Base-by-base conservation (phyloP, 2,797 vertebrate genomes). In the Iguana delicatissima region DNA sequence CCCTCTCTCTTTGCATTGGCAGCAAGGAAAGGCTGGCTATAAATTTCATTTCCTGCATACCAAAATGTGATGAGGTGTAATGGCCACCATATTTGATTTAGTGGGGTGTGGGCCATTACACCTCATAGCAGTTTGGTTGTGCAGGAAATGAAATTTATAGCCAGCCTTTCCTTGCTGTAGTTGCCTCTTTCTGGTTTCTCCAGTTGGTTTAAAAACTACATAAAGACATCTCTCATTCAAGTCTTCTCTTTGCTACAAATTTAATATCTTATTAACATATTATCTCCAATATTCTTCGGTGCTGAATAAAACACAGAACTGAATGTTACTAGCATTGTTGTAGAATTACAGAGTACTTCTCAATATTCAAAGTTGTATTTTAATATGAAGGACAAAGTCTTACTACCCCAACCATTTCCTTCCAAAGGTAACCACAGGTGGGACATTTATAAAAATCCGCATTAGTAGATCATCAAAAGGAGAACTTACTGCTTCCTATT, bases 41-140 rank as follows among this genome's bases (percentile, higher is more conserved):
- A n/a, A 77, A 76, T 50, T 59, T 76, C 72, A 86, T 86, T 84
- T 76, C 35, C 72, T 32, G 50, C 80, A 64, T 38, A 55, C 46
- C 76, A 59, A 52, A 89, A 84, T 50, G 29, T 46, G 38, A 13
- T 3, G 55, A 50, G 42, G 72, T 20, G 50, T 88, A 81, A 55
- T 81, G 81, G 88, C 81, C 55, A 10, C 35, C 69, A 38, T n/a
- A n/a, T 83, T 42, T 24, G 24, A 16, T 76, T 50, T 89, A 76
- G 76, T 50, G 69, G 72, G 13, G 18, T n/a, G 0, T 62, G 52
- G 72, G 69, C 38, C 55, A 64, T n/a, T n/a, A n/a, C n/a, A n/a
- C n/a, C n/a, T n/a, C n/a, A n/a, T n/a, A n/a, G n/a, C n/a, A n/a
- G n/a, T n/a, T n/a, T n/a, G n/a, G n/a, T n/a, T n/a, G n/a, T n/a